Conservation (phyloP, 2,797 vertebrate genomes). For the Phalloptychus januarius region DNA sequence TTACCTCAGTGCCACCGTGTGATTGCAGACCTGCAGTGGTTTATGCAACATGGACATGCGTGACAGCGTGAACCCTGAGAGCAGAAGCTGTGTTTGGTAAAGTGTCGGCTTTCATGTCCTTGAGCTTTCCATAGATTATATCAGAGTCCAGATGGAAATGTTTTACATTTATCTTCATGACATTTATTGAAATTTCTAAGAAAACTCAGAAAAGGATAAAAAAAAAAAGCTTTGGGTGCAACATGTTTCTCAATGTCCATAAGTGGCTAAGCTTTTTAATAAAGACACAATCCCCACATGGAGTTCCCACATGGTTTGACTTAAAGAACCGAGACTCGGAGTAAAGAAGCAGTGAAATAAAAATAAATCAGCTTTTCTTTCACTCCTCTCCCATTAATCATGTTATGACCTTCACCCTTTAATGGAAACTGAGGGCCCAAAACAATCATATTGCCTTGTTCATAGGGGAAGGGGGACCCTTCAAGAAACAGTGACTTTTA, state of each 20-base stretch:
- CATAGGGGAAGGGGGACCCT: not conserved
- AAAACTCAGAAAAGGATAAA: not conserved
- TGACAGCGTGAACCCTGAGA: slow-evolving; percentile 12
- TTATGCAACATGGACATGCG: slow-evolving; percentile 5
- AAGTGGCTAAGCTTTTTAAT: not conserved
- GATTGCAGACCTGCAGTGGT: slow-evolving; percentile 21
- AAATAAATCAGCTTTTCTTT: slow-evolving; percentile 8
- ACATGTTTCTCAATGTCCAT: not conserved
- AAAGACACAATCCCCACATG: not conserved
- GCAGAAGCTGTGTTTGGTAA: not conserved
- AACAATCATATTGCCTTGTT: not conserved
- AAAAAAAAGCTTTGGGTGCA: not conserved
- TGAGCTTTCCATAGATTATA: not conserved
- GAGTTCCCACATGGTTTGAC: slow-evolving; percentile 7
- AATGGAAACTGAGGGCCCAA: slow-evolving; percentile 1
- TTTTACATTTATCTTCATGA: not conserved
- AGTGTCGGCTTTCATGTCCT: not conserved
- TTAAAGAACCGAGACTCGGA: slow-evolving; percentile 7
- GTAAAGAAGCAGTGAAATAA: not conserved
- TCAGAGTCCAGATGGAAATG: not conserved
- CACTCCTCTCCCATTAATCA: slow-evolving; percentile 19
- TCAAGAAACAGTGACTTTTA: not conserved
- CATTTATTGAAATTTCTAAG: not conserved
- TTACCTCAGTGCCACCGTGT: slow-evolving; percentile 9
- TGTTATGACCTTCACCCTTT: not conserved